phyloP scores from a whole-genome alignment of 2,113 vertebrate genomes.

The Epinephelus moara region DNA sequence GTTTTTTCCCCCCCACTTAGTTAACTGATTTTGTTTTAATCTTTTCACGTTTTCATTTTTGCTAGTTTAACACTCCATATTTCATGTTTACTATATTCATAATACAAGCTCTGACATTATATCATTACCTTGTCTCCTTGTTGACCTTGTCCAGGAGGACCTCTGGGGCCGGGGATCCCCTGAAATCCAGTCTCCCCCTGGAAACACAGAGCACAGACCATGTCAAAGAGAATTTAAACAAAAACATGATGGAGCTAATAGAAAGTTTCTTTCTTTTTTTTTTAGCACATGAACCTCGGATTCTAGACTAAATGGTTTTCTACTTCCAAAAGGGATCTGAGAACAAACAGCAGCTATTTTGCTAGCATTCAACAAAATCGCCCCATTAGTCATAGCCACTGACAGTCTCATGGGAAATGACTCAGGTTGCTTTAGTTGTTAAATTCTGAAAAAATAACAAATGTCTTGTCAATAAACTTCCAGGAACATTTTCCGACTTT shows the following conservation, averaged over 20 bases:
- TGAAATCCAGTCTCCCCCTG: constrained; percentile 90
- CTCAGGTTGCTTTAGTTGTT: too few relatives aligned
- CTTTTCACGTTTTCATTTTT: neutral
- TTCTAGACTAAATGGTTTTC: neutral
- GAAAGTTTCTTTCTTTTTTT: neutral
- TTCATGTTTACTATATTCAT: neutral
- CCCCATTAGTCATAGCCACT: too few relatives aligned
- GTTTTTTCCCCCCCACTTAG: too few relatives aligned
- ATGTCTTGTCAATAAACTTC: too few relatives aligned
- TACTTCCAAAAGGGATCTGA: too few relatives aligned
- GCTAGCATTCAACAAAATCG: too few relatives aligned
- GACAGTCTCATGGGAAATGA: too few relatives aligned
- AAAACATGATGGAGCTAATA: neutral
- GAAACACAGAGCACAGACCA: constrained; percentile 20
- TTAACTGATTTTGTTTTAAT: too few relatives aligned
- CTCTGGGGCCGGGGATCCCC: constrained; percentile 86
- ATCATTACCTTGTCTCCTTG: constrained; percentile 88
- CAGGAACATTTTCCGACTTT: too few relatives aligned
- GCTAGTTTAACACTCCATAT: neutral
- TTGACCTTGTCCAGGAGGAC: constrained; percentile 84
- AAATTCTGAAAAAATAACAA: too few relatives aligned
- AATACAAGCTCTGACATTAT: neutral
- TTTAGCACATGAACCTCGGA: too few relatives aligned
- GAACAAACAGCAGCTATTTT: too few relatives aligned
- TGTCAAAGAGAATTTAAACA: neutral